These are phyloP conservation scores for Thinocorus orbignyianus DNA, from an alignment of 2,113 vertebrate genomes.

Conservation along the genomic window DNA sequence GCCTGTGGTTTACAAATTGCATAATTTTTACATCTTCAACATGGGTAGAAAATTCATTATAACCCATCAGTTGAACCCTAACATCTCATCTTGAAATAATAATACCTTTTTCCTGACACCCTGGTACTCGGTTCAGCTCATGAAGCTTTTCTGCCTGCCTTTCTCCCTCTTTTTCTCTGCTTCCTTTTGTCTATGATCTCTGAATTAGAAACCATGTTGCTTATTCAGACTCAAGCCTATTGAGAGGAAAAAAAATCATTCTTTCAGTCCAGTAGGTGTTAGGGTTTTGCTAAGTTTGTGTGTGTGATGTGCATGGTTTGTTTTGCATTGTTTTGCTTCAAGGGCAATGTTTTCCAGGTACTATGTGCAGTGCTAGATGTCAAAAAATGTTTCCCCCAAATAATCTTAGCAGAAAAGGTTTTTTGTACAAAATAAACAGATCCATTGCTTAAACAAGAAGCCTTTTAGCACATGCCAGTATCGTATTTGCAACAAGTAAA, in stretches of 20 bases:
- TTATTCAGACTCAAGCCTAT: neutral
- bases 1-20: neutral
- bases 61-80: neutral
- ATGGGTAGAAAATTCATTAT: neutral
- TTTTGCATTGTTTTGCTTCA: neutral
- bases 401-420: neutral
- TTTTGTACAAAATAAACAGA: neutral
- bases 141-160: neutral
- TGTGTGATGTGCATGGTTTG: neutral
- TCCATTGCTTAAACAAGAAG: neutral
- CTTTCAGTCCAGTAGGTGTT: neutral
- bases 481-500: neutral
- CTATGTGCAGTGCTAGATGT: neutral
- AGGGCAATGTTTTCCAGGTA: neutral
- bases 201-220: neutral
- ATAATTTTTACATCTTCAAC: neutral
- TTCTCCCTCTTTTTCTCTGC: neutral
- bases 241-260: neutral
- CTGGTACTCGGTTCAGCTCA: neutral
- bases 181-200: neutral
- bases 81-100: neutral
- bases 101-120: neutral
- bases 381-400: neutral
- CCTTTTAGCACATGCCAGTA: neutral
- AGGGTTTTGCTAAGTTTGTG: accelerated